Base-by-base conservation (phyloP, 2,888 invertebrate genomes). In the Prosopocoilus inquinatus region DNA sequence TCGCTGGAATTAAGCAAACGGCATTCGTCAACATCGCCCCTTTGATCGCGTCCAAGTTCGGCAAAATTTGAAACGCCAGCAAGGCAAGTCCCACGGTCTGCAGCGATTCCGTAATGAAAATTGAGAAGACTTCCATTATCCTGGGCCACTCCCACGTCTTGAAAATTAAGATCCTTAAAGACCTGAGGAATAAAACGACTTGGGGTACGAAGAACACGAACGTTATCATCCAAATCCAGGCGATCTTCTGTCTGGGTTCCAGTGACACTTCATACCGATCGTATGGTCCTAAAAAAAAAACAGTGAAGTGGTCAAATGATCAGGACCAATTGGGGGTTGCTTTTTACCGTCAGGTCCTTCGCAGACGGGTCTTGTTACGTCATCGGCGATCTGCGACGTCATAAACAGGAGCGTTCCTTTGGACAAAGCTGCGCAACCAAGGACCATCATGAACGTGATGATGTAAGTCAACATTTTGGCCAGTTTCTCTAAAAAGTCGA, bases 11-110 rank as follows among this genome's bases (percentile, higher is more conserved):
- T 64, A 94, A 81, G 70, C 91, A 92, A 61, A 93, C 82, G 15
- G 90, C 91, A 74, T 90, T 92, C 69, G 90, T 89, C 50, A 95
- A 77, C 86, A 92, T 90, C 1, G 90, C 86, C 1, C 89, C 92
- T 71, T 90, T 89, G 9, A 91, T 81, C 0, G 89, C 88, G 74
- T 94, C 91, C 63, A 61, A 73, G 78, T 41, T 83, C 0, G 95
- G 94, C 34, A 96, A 78, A 39, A 93, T 84, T 33, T 84, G 75
- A 62, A 94, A 87, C 20, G 90, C 82, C 28, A 96, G 80, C 34
- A 92, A 74, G 0, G 89, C 87, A 65, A 91, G 76, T n/a, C 95
- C 96, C 35, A 90, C 77, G 0, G 89, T 83, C 69, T 94, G 88
- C 9, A 91, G 75, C 0, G 88, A 84, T 77, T 96, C 96, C 63